Conservation (phyloP, 2,888 invertebrate genomes). For the Bombylius major region DNA sequence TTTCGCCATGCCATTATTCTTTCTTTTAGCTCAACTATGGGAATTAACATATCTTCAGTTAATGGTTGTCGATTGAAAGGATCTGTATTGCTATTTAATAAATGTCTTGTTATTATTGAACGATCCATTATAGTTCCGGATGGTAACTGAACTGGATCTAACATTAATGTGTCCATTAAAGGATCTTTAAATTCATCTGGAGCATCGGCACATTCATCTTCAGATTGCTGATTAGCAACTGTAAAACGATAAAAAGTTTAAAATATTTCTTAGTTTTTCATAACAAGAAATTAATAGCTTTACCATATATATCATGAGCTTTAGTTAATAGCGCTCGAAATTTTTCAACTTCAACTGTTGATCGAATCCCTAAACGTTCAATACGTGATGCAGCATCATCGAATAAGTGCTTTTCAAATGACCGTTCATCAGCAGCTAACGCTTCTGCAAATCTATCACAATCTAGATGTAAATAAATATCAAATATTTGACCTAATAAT, state of each 20-base stretch:
- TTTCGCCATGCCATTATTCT: conserved; percentile 79
- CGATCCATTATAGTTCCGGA: conserved; percentile 91
- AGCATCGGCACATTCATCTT: conserved; percentile 88
- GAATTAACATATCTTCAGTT: conserved; percentile 82
- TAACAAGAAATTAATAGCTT: not conserved
- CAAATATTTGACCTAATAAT: conserved; percentile 81
- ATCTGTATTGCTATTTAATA: conserved; percentile 92
- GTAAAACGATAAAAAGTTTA: not conserved
- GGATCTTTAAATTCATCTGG: conserved; percentile 96
- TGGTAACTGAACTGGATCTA: conserved; percentile 85
- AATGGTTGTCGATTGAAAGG: conserved; percentile 95
- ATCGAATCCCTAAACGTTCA: conserved; percentile 71
- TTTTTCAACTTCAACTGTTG: conserved; percentile 69
- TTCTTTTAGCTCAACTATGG: conserved; percentile 77
- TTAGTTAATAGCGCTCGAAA: conserved; percentile 65
- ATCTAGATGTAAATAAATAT: conserved; percentile 94
- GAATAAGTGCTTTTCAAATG: conserved; percentile 86
- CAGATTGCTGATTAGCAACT: conserved; percentile 71
- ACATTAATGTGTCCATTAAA: conserved; percentile 94
- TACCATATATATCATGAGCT: conserved; percentile 62
- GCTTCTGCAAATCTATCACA: conserved; percentile 83
- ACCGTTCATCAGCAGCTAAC: conserved; percentile 92
- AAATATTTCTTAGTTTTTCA: not conserved
- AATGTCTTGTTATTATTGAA: conserved; percentile 81
- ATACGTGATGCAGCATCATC: conserved; percentile 78